Base-by-base conservation (phyloP, 2,888 invertebrate genomes). In the Heteromurus nitidus region DNA sequence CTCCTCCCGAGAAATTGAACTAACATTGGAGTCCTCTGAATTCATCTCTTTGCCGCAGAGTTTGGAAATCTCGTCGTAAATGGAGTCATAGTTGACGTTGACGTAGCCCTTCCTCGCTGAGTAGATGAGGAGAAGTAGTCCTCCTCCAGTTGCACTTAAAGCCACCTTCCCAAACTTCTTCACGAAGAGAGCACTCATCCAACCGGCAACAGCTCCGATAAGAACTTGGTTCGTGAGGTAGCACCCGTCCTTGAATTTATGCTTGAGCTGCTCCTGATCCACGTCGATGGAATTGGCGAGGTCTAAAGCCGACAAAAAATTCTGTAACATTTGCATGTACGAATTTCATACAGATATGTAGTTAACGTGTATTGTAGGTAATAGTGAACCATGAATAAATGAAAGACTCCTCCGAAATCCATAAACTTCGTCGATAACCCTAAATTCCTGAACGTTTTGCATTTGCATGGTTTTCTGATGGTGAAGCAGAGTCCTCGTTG, bases 151-250 rank as follows among this genome's bases (percentile, higher is more conserved):
- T 1, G 85, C 82, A 30, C 72, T 81, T 1, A 84, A 42, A 2
- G 82, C 84, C 1, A 75, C 55, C 16, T 77, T 84, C 20, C 85
- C 85, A 69, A 84, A 85, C 68, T 85, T 85, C 73, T 76, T 84
- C 2, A 85, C 62, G 5, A 84, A 70, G 0, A 74, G 50, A 2
- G 82, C 83, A 18, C 68, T 72, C 20, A 75, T 20, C 83, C 82
- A 85, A 0, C 85, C 85, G 0, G 77, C 2, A 26, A 73, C 7
- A 1, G 75, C 81, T 13, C 85, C 85, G 0, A 81, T 0, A 13
- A 70, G 65, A 1, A 84, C 20, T 67, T 83, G 83, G 24, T 83
- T 80, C 0, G 80, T 76, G 11, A 80, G 20, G 18, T 83, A 62
- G 58, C 30, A 68, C 0, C 83, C 83, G 1, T 76, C 62, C 20